Evolutionary conservation across 1,140 invertebrate genomes (phyloP), one percentile per base, ranked within the genome.

Genomic region (Muscidifurax raptorellus): DNA sequence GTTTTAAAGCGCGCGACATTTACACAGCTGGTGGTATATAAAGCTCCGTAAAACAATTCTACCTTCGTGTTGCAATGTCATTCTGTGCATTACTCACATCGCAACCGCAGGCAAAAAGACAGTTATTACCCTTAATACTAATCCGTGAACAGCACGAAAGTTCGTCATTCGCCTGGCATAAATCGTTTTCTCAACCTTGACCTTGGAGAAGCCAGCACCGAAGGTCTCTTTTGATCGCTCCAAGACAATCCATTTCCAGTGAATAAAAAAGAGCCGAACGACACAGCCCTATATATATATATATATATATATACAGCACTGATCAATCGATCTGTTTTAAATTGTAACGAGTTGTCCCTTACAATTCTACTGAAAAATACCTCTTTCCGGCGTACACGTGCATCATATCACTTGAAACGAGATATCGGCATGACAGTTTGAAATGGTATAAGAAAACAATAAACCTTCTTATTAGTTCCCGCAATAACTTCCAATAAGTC

Each of bases 401-500:
- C n/a, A 40, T 36, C 32, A 36, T 7, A 7, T 36, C 9, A 7
- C 32, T 36, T 7, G 32, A 7, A 40, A 40, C 36, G 9, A 40
- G 10, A 40, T 12, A 40, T 2, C 9, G 13, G 44, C 15, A 52
- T 52, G 13, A 72, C 36, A 32, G 9, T 3, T 72, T 32, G 0
- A 6, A 13, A 72, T n/a, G n/a, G n/a, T n/a, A 13, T 27, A 72
- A 18, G 32, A 40, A 74, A 40, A 74, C 27, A 22, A 40, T 32
- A 74, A 40, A 74, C 7, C 22, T 36, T 74, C 30, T 40, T 36
- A 40, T 74, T 74, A 74, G 71, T 74, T 74, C 18, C 71, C 28
- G 18, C 12, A 74, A 74, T 74, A 74, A 74, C 22, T 74, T 74
- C 9, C 71, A 74, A 18, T 40, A 74, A 74, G 32, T n/a, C 10